Percentiles rank a stretch among this genome's conserved stretches.
phyloP scores from a whole-genome alignment of 2,888 invertebrate species.

The Psococerastis gibbosa region DNA sequence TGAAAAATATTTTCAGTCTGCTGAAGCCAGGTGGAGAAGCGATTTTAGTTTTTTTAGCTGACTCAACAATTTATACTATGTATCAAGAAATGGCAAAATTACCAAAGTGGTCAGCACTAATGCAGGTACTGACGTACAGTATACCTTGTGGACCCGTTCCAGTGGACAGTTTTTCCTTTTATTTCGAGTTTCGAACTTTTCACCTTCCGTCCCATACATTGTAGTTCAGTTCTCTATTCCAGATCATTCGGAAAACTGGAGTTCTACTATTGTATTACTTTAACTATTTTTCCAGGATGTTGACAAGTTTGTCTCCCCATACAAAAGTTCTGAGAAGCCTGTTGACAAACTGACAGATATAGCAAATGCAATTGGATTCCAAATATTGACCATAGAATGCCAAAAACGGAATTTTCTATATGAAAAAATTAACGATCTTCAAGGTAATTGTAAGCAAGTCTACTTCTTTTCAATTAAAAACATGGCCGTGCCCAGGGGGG shows the following conservation, averaged over 20 bases:
- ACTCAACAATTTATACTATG: conserved; percentile 46
- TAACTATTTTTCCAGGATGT: conserved; percentile 33
- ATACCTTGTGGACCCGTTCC: no score
- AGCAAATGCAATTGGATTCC: conserved; percentile 38
- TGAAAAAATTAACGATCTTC: background rate
- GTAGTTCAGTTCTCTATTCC: no score
- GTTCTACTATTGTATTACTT: no score
- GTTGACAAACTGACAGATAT: conserved; percentile 33
- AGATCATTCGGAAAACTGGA: no score
- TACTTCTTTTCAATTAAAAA: no score
- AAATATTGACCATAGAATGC: conserved; percentile 34
- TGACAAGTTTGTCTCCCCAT: conserved; percentile 42
- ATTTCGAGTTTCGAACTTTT: no score
- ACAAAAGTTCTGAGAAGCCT: conserved; percentile 40
- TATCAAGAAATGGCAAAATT: conserved; percentile 39
- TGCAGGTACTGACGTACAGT: no score
- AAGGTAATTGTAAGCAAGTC: background rate
- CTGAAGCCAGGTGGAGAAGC: conserved; percentile 48
- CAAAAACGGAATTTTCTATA: conserved; percentile 20
- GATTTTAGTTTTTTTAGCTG: conserved; percentile 45
- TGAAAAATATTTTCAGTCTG: conserved; percentile 43
- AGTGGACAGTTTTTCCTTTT: no score
- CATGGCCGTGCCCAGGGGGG: no score
- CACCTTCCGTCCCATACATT: no score
- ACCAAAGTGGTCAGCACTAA: conserved; percentile 28